These are phyloP conservation scores for Aplysina aerophoba DNA, from an alignment of 37 sponge, comb jelly and placozoan genomes.

Conservation along the genomic window DNA sequence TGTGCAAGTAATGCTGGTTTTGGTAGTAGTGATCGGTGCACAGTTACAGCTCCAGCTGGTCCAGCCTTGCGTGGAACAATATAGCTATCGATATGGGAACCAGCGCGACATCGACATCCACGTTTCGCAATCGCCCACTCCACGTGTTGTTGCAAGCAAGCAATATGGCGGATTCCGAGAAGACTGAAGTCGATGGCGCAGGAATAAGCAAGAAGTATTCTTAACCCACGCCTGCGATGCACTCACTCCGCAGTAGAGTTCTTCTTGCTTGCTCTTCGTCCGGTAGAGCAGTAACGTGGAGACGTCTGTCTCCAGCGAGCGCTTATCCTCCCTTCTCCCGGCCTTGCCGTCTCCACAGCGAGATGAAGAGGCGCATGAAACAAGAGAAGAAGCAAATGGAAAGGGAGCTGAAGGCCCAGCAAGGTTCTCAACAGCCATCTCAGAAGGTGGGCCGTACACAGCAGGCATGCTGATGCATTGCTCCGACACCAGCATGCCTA, in stretches of 20 bases:
- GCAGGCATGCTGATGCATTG: neutral
- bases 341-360: slow-evolving; percentile 70
- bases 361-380: slow-evolving; percentile 81
- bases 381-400: slow-evolving; percentile 91
- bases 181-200: neutral
- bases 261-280: neutral
- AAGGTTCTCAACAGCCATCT: slow-evolving; percentile 30
- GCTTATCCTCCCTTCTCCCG: slow-evolving; percentile 21
- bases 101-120: no score
- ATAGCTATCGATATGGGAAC: no score
- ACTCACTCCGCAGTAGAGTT: slow-evolving; percentile 16
- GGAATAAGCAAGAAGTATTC: slow-evolving; percentile 46
- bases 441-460: neutral
- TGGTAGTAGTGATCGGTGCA: no score
- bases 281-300: neutral
- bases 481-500: no score
- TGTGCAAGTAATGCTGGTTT: no score
- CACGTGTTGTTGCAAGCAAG: neutral
- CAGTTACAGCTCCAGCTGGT: no score
- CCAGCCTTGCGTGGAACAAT: no score
- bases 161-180: slow-evolving; percentile 23
- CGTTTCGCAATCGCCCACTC: slow-evolving; percentile 1
- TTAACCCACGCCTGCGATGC: slow-evolving; percentile 1
- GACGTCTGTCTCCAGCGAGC: neutral
- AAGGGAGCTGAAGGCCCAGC: slow-evolving; percentile 70